Conservation (phyloP, 1,140 invertebrate genomes). For the Cydia splendana region DNA sequence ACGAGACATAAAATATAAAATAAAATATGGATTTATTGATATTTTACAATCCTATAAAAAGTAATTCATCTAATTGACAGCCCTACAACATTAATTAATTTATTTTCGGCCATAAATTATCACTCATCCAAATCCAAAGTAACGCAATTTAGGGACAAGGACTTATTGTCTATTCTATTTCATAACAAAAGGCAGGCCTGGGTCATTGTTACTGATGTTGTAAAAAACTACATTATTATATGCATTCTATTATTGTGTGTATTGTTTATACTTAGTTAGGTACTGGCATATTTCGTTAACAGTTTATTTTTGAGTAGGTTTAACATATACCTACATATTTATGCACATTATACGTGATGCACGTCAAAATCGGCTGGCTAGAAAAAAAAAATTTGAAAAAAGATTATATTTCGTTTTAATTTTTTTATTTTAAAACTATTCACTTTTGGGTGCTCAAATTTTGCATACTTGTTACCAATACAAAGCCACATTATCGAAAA, state of each 20-base stretch:
- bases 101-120: slow-evolving; percentile 19
- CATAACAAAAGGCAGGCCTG: neutral
- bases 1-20: no score
- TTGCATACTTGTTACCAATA: no score
- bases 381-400: no score
- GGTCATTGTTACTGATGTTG: neutral
- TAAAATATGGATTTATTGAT: no score
- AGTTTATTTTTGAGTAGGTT: no score
- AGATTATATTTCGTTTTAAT: no score
- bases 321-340: no score
- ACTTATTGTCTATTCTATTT: slow-evolving; percentile 21
- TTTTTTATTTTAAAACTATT: no score
- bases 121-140: neutral
- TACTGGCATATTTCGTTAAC: neutral
- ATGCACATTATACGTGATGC: no score
- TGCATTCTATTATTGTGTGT: neutral
- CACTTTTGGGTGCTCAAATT: no score
- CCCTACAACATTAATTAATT: slow-evolving; percentile 17
- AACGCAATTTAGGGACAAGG: slow-evolving; percentile 25
- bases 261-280: neutral
- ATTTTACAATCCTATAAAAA: neutral
- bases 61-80: neutral
- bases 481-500: no score
- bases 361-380: no score
- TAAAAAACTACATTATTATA: neutral